These are phyloP conservation scores for Andricus curvator DNA, from an alignment of 2,888 invertebrate species.

Conservation along the genomic window DNA sequence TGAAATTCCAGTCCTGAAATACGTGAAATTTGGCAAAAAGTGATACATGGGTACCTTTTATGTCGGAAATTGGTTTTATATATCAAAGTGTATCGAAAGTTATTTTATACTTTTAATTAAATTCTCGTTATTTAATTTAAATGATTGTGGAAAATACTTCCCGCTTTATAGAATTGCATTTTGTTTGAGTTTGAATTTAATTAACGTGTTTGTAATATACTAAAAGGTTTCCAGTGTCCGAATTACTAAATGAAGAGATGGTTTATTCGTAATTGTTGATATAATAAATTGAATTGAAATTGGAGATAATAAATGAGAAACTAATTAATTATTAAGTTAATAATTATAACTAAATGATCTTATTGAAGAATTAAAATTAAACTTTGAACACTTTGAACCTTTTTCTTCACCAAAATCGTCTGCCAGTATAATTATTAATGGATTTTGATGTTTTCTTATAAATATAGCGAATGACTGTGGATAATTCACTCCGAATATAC, in stretches of 20 bases:
- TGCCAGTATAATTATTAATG: too few species aligned
- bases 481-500: too few species aligned
- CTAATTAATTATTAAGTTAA: too few species aligned
- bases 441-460: too few species aligned
- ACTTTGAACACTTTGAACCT: too few species aligned
- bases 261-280: neutral
- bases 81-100: neutral
- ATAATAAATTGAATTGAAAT: neutral
- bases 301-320: too few species aligned
- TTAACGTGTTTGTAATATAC: neutral
- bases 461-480: too few species aligned
- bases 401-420: too few species aligned
- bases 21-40: neutral
- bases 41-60: neutral
- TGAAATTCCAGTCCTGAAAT: conserved; percentile 30
- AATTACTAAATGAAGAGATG: neutral
- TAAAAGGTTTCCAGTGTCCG: neutral
- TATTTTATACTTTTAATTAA: conserved; percentile 1
- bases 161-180: neutral
- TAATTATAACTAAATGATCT: too few species aligned
- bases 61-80: neutral
- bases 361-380: too few species aligned
- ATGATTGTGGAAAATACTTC: neutral
- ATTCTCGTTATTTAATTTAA: neutral
- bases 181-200: neutral